A percentile compares a stretch with the other conserved stretches of the same genome.
phyloP scores from a whole-genome alignment of 1,140 invertebrate species.

The Geopemphigus sp. region DNA sequence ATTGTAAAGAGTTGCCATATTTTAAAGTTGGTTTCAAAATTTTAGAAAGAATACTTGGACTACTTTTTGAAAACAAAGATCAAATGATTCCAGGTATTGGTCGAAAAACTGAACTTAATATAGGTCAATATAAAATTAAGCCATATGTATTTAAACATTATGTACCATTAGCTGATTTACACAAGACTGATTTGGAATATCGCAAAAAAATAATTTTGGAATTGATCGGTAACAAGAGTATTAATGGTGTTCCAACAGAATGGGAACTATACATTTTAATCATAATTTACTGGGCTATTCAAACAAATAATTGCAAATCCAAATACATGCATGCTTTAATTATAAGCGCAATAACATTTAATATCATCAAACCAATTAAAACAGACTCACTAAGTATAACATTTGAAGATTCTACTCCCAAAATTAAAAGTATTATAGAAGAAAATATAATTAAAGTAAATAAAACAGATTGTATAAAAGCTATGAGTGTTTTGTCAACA shows the following conservation, averaged over 20 bases:
- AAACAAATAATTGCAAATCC: conserved; percentile 47
- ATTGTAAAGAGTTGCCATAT: conserved; percentile 62
- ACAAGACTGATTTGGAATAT: conserved; percentile 24
- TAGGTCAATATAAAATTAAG: conserved; percentile 22
- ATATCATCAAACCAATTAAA: conserved; percentile 25
- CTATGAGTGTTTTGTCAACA: neutral
- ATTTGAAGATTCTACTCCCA: neutral
- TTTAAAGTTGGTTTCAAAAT: conserved; percentile 64
- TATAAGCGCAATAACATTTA: conserved; percentile 52
- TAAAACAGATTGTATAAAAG: conserved; percentile 12
- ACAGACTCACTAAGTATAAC: neutral
- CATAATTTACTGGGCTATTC: conserved; percentile 51
- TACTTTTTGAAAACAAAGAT: conserved; percentile 57
- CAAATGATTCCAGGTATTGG: conserved; percentile 38
- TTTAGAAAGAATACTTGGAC: conserved; percentile 54
- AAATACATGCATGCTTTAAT: conserved; percentile 51
- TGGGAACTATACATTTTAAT: conserved; percentile 52
- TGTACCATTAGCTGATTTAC: conserved; percentile 28
- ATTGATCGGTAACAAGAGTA: conserved; percentile 46
- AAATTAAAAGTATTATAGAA: neutral
- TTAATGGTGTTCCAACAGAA: conserved; percentile 50
- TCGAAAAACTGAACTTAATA: conserved; percentile 43
- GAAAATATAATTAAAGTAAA: conserved; percentile 1
- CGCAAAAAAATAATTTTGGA: conserved; percentile 43
- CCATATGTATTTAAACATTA: conserved; percentile 1